Evolutionary conservation across 1,140 invertebrate species (phyloP), one percentile per base, ranked within the genome.

Genomic region (Calephelis nemesis): DNA sequence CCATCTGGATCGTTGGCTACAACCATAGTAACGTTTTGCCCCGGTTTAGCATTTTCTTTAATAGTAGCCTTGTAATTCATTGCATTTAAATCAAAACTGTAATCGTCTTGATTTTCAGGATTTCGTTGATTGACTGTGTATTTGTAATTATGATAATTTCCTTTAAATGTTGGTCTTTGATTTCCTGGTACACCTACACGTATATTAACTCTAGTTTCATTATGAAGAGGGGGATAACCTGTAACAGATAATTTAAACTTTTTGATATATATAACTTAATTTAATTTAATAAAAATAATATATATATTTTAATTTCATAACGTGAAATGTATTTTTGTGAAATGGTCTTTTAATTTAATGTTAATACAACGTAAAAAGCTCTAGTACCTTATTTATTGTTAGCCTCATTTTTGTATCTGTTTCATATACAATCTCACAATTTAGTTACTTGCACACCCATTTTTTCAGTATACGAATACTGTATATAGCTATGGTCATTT

Each of bases 181-280:
- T 96, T 96, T 0, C 95, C 95, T 0, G 95, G 94, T 0, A 96
- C 95, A 0, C 96, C 96, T 0, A 97, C 95, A 12, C 95, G 92
- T 5, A 97, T 92, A 4, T 93, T 92, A 0, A 96, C 91, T 30
- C 93, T 92, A 0, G 94, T 93, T 64, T 95, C 95, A 15, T 95
- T 93, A 19, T 93, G 92, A 7, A 96, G 78, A 0, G 95, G 93
- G 19, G 95, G 95, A 47, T 72, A 76, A 45, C 93, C 93, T 92
- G 70, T 40, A 15, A 47, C 47, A 30, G 6, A 30, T 12, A 47
- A 19, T 19, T 45, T 6, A 45, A 9, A 30, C 30, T 30, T 4
- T 30, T 30, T 30, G 6, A 45, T 45, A 45, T 45, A 45, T 30
- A 30, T 30, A 30, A 30, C 30, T 30, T 30, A 0, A 30, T 30